Base-by-base conservation (phyloP, 2,113 vertebrate genomes). In the Myrmecophaga tridactyla region DNA sequence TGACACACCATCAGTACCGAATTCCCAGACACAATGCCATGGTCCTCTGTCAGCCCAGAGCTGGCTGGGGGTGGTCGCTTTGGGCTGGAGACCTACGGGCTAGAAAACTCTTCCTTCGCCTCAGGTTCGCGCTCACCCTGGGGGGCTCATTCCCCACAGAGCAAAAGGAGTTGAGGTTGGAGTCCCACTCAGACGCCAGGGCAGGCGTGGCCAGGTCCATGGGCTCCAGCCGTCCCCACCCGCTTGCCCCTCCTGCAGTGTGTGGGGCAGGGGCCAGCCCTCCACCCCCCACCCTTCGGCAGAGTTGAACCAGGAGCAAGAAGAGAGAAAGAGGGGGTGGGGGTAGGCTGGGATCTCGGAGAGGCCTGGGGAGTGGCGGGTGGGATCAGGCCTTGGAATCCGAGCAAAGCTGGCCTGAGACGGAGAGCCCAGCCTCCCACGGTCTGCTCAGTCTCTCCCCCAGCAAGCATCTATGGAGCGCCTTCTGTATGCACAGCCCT, bases 141-240 rank as follows among this genome's bases (percentile, higher is more conserved):
- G 15, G 41, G 58, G 46, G 29, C 58, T 6, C 46, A 14, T 13
- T 34, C 41, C 2, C n/a, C 18, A 29, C 8, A 27, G 20, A 67
- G 18, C 27, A 5, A 43, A 21, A 0, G 6, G 1, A 0, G 0
- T 9, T 1, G 8, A 29, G 62, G 51, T 62, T 2, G 17, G 60
- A 1, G 1, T 12, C 3, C 13, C n/a, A 1, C 0, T 1, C 14
- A 12, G 9, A 1, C 0, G 1, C 7, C 21, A 3, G 85, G 43
- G 3, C 6, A 3, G 70, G 36, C 14, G 58, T 1, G 15, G 25
- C 6, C 2, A 0, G 23, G 51, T 8, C 34, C 0, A 27, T 11
- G 62, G 41, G 12, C 10, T 58, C 67, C 14, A 6, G 18, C n/a
- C 1, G 12, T 60, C 31, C 41, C 13, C 34, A 12, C 18, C 48